Conservation (phyloP, 2,888 invertebrate species). For the Seira ritae region DNA sequence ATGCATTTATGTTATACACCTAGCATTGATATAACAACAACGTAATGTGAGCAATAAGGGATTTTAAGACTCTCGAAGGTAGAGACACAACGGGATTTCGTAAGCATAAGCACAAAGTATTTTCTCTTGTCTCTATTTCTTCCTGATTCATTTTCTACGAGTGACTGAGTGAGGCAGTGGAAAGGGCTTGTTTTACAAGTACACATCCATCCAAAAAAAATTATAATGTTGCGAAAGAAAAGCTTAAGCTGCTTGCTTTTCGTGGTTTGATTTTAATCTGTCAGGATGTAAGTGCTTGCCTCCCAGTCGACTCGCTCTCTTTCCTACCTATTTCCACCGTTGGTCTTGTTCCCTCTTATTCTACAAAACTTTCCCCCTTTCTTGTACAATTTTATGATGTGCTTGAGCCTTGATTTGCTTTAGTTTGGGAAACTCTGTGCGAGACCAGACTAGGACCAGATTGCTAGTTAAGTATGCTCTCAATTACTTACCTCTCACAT, state of each 20-base stretch:
- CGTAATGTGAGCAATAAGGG: too few species aligned
- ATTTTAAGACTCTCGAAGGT: too few species aligned
- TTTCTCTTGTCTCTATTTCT: not conserved
- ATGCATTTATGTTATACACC: too few species aligned
- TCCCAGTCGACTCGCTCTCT: slow-evolving; percentile 46
- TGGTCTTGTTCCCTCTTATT: not conserved
- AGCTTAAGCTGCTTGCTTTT: slow-evolving; percentile 58
- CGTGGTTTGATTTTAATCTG: slow-evolving; percentile 65
- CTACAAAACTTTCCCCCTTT: not conserved
- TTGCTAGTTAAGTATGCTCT: slow-evolving; percentile 39
- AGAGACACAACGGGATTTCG: too few species aligned
- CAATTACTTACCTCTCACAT: slow-evolving; percentile 52
- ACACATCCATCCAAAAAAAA: too few species aligned
- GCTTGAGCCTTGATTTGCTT: slow-evolving; percentile 46
- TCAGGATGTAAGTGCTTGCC: slow-evolving; percentile 62
- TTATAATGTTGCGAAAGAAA: not conserved
- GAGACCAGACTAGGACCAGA: too few species aligned
- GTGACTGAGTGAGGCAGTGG: not conserved
- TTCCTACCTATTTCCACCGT: not conserved
- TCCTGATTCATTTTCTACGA: not conserved
- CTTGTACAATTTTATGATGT: slow-evolving; percentile 52
- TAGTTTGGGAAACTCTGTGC: too few species aligned
- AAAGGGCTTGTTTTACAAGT: not conserved
- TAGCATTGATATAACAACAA: too few species aligned
- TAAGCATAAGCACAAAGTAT: not conserved